Evolutionary conservation across 2,797 vertebrate species (phyloP), one percentile per base, ranked within the genome.

Genomic region (Octomys mimax): DNA sequence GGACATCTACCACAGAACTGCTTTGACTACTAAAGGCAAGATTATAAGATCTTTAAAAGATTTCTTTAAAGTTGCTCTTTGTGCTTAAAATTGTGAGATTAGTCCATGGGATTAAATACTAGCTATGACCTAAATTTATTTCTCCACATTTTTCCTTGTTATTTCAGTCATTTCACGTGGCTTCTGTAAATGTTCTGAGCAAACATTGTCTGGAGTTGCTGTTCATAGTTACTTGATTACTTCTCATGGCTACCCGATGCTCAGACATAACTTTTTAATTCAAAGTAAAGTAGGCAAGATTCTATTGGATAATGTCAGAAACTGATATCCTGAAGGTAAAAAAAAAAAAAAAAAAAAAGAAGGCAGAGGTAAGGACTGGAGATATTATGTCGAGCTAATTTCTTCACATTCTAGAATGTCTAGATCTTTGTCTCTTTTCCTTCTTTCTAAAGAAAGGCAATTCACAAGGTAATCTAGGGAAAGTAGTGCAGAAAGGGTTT

Each of bases 351-450:
- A 26, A 5, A 10, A 26, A 42, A 42, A 42, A 42, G 42, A 42
- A 5, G 10, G 22, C 3, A 0, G 1, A 2, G 4, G 8, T 1
- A 28, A 16, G 28, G 28, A 57, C 14, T 83, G 26, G 18, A 21
- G 82, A 87, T 24, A 6, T 0, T 12, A 52, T 61, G 16, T 1
- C 21, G 36, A 6, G 6, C 26, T 83, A 26, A 57, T 91, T 57
- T 84, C 26, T 81, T 59, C 11, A 87, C 59, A 22, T 54, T 26
- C 21, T 4, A 64, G 13, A 78, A 57, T 86, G 85, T 87, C 36
- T 68, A 39, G 12, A n/a, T 21, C 28, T 14, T 39, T 42, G 1
- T 64, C 12, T 61, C 22, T 61, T 7, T 61, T 61, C 59, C 8
- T 9, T 61, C 59, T 61, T 61, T 61, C 59, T 26, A 22, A 24